Evolutionary conservation across 2,113 vertebrate species (phyloP).

Genomic region (Catharus fuscescens): DNA sequence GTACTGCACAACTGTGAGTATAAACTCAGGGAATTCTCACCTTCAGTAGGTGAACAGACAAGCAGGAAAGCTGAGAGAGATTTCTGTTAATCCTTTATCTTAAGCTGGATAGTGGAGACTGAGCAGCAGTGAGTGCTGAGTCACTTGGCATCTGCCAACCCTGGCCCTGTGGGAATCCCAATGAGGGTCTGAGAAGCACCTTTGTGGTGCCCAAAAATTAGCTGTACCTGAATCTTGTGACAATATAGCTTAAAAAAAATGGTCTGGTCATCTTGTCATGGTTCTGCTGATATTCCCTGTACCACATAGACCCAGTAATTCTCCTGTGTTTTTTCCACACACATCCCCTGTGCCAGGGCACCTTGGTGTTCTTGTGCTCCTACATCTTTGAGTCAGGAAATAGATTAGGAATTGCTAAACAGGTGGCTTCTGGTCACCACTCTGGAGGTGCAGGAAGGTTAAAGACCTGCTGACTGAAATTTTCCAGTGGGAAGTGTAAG

Average conservation of each 20-base stretch:
- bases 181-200: rapidly evolving
- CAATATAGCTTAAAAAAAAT: neutral
- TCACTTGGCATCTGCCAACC: neutral
- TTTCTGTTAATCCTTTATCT: neutral
- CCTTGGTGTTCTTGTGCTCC: neutral
- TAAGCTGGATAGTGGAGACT: neutral
- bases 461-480: neutral
- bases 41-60: neutral
- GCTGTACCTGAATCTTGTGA: neutral
- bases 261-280: rapidly evolving
- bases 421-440: neutral
- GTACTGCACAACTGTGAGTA: too few species aligned
- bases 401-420: neutral
- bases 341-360: rapidly evolving
- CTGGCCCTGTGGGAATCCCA: neutral
- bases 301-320: rapidly evolving
- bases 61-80: neutral
- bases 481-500: neutral
- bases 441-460: neutral
- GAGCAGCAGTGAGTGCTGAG: neutral
- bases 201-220: neutral
- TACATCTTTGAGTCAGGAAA: neutral
- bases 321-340: neutral
- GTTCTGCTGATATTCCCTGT: neutral
- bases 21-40: neutral